These are phyloP conservation scores for Catharus bicknelli DNA, from an alignment of 2,113 vertebrate genomes.

Conservation along the genomic window DNA sequence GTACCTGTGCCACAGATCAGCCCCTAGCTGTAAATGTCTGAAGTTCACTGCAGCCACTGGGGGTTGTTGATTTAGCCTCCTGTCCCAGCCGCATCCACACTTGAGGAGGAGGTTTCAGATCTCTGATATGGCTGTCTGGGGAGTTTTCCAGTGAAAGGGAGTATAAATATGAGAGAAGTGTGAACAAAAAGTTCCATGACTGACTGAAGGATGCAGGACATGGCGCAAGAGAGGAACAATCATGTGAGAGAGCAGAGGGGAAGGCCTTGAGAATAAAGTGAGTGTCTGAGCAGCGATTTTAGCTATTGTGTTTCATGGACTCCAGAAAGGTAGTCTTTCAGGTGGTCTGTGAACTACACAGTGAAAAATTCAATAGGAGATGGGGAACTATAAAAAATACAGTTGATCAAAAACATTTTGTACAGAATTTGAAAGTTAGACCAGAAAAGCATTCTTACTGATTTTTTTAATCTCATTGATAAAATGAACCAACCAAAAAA, in stretches of 20 bases:
- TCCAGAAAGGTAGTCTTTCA: background rate
- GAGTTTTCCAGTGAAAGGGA: background rate
- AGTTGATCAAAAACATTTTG: background rate
- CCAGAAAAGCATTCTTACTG: background rate
- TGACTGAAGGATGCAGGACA: background rate
- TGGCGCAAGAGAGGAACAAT: background rate
- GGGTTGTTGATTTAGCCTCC: background rate
- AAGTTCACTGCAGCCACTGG: background rate
- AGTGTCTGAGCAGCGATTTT: background rate
- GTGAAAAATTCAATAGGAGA: background rate
- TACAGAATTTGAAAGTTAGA: background rate
- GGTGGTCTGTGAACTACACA: background rate
- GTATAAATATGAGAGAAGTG: background rate
- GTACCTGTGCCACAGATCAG: background rate
- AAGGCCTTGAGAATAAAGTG: background rate
- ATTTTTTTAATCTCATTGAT: background rate
- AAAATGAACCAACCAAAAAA: background rate
- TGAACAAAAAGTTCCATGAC: background rate
- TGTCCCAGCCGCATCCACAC: rapidly evolving
- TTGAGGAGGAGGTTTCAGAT: background rate
- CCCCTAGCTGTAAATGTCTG: background rate
- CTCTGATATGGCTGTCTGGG: background rate
- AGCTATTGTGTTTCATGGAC: background rate
- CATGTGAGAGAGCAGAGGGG: background rate
- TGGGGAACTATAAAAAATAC: background rate